These are phyloP conservation scores for Patiria pectinifera DNA, from an alignment of 53 echinoderm and acorn worm species.

Conservation along the genomic window DNA sequence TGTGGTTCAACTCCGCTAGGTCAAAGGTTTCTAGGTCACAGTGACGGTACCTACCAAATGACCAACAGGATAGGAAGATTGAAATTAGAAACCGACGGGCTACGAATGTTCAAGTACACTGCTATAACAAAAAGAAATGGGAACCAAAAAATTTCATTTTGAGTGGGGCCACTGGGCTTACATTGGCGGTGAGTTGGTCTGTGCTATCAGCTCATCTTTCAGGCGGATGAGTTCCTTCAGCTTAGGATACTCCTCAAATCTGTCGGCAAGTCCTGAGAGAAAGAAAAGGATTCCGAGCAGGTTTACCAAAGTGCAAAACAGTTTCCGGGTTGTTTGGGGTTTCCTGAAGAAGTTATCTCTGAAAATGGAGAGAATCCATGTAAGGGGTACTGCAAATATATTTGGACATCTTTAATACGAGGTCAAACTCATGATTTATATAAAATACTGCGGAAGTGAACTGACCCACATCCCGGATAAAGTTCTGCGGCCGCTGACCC, in stretches of 20 bases:
- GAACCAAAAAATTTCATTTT: too few species aligned
- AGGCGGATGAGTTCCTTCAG: conserved; percentile 93
- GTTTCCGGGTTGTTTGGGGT: too few species aligned
- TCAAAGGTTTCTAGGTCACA: conserved; percentile 93
- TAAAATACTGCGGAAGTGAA: background rate
- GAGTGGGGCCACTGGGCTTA: conserved; percentile 54
- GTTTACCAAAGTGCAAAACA: background rate
- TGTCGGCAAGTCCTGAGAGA: conserved; percentile 86
- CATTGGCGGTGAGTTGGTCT: conserved; percentile 95
- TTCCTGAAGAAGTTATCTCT: too few species aligned
- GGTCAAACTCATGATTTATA: too few species aligned
- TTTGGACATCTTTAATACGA: too few species aligned
- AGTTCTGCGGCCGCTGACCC: conserved; percentile 97
- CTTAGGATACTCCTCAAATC: conserved; percentile 99
- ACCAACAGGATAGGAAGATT: background rate
- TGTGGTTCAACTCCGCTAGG: conserved; percentile 78
- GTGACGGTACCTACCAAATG: conserved; percentile 79
- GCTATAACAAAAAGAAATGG: background rate
- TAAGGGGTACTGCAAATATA: too few species aligned
- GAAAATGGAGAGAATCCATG: too few species aligned
- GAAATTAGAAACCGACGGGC: background rate
- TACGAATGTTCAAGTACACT: background rate
- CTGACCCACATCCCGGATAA: conserved; percentile 97
- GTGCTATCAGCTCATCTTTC: conserved; percentile 90
- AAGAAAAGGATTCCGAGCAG: background rate